Evolutionary conservation across 2,888 invertebrate species (phyloP).

Genomic region (Drosophila monieri): DNA sequence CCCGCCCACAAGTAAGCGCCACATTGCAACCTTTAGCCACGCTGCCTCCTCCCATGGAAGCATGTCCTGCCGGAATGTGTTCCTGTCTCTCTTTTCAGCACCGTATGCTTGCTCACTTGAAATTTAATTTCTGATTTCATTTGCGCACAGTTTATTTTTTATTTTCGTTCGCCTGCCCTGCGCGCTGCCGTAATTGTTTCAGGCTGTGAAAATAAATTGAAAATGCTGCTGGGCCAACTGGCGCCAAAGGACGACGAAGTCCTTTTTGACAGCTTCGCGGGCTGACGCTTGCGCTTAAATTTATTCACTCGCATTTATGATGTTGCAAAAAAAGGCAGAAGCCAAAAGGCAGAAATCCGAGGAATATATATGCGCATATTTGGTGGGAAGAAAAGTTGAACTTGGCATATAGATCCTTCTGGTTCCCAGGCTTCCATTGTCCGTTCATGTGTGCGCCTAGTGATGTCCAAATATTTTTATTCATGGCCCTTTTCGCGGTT

Average conservation of each 20-base stretch:
- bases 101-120: conserved; percentile 75
- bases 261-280: conserved; percentile 73
- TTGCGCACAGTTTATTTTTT: conserved; percentile 69
- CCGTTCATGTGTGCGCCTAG: conserved; percentile 47
- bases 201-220: conserved; percentile 79
- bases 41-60: neutral
- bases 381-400: neutral
- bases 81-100: conserved; percentile 30
- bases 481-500: conserved; percentile 83
- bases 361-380: conserved; percentile 2
- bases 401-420: conserved; percentile 45
- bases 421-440: conserved; percentile 55
- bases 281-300: conserved; percentile 68
- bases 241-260: conserved; percentile 55
- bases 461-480: conserved; percentile 83
- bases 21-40: conserved; percentile 41
- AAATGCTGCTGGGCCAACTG: conserved; percentile 71
- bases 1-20: conserved; percentile 43
- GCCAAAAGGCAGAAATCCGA: neutral
- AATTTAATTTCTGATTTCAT: conserved; percentile 78
- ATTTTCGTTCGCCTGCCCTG: conserved; percentile 26
- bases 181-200: conserved; percentile 66
- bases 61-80: conserved; percentile 3
- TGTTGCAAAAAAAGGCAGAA: conserved; percentile 26
- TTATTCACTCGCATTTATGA: conserved; percentile 63